Percentiles rank a stretch among this genome's conserved stretches.
phyloP scores from a whole-genome alignment of 2,888 invertebrate genomes.

The Scaeva pyrastri region DNA sequence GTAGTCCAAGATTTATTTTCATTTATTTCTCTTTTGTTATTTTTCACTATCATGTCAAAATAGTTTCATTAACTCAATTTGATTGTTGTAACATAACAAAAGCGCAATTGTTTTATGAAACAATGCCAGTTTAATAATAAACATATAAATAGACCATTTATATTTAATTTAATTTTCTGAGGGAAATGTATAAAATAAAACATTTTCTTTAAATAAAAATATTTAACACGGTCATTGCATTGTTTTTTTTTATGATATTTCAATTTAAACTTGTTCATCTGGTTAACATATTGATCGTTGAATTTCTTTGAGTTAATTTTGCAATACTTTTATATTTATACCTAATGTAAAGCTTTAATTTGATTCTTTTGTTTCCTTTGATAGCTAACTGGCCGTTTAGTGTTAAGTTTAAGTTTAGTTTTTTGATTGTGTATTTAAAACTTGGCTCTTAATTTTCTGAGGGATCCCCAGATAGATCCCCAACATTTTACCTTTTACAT shows the following conservation, averaged over 20 bases:
- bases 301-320: no score
- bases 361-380: no score
- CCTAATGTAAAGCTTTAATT: no score
- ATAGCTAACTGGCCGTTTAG: no score
- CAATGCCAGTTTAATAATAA: conserved; percentile 57
- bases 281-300: background rate
- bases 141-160: conserved; percentile 53
- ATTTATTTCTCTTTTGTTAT: background rate
- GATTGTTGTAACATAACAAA: conserved; percentile 42
- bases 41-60: background rate
- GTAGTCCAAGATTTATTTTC: background rate
- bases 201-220: conserved; percentile 10
- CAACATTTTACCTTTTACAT: no score
- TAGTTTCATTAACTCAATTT: conserved; percentile 10
- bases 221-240: conserved; percentile 7
- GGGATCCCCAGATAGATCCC: no score
- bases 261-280: conserved; percentile 27
- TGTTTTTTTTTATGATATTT: background rate
- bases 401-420: no score
- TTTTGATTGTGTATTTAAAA: no score
- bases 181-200: conserved; percentile 35
- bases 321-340: no score
- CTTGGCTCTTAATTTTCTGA: no score
- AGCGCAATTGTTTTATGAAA: conserved; percentile 63
- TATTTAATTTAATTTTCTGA: conserved; percentile 53